phyloP scores from a whole-genome alignment of 2,888 invertebrate species.

The Callyntrura guangdongensis region DNA sequence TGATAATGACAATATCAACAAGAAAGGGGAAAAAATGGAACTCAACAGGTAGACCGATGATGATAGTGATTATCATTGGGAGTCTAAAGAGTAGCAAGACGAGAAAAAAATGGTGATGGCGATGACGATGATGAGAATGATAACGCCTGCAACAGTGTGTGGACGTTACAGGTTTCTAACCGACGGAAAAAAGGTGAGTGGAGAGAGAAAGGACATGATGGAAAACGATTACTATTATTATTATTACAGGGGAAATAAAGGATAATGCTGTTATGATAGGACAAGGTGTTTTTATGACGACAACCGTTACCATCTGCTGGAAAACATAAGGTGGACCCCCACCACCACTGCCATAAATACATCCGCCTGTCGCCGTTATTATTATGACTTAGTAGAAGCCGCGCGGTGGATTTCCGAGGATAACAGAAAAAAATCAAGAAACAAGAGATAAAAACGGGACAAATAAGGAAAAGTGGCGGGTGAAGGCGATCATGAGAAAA shows the following conservation, averaged over 20 bases:
- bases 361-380: slow-evolving; percentile 30
- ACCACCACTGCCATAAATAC: slow-evolving; percentile 9
- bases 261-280: neutral
- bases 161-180: neutral
- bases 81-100: neutral
- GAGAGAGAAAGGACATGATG: neutral
- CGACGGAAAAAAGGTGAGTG: neutral
- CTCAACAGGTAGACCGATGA: slow-evolving; percentile 35
- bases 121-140: slow-evolving; percentile 9
- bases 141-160: neutral
- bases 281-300: neutral
- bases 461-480: neutral
- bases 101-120: slow-evolving; percentile 24
- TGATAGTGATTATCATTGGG: neutral
- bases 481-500: neutral
- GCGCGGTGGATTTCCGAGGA: too few relatives aligned
- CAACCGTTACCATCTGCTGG: neutral
- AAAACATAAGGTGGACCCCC: too few relatives aligned
- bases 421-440: neutral
- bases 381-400: neutral
- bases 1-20: slow-evolving; percentile 23
- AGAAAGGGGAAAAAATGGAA: slow-evolving; percentile 37
- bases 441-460: neutral
- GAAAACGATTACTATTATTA: neutral
- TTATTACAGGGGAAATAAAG: neutral